Percentiles rank a stretch among this genome's conserved stretches.
These are phyloP conservation scores for Albula goreensis DNA, from an alignment of 2,113 vertebrate species.

Conservation along the genomic window DNA sequence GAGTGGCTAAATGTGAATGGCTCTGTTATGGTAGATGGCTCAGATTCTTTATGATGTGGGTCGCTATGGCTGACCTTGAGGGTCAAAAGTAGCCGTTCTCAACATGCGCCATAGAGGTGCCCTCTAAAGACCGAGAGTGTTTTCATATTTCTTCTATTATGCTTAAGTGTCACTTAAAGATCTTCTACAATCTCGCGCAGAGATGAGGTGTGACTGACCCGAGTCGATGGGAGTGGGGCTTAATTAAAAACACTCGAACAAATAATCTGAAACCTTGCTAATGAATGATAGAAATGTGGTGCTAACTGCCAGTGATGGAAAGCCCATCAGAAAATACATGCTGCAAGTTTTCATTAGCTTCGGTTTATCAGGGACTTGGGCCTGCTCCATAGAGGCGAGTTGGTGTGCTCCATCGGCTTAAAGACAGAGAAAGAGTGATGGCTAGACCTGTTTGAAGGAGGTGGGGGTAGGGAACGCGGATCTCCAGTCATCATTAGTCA, in stretches of 20 bases:
- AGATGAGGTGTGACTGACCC: background rate
- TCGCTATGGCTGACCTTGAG: background rate
- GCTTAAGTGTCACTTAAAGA: background rate
- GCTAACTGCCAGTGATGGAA: background rate
- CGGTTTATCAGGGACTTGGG: background rate
- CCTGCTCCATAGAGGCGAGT: background rate
- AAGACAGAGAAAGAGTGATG: background rate
- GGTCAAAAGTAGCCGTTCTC: background rate
- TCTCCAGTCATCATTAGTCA: background rate
- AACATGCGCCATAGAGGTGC: background rate
- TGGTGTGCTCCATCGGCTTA: background rate
- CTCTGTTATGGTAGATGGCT: background rate
- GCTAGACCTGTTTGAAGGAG: background rate
- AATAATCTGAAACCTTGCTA: background rate
- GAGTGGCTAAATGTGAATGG: background rate
- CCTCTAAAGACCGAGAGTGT: background rate
- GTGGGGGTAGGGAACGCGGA: background rate
- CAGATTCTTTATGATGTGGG: background rate
- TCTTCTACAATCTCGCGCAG: background rate
- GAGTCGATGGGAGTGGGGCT: background rate
- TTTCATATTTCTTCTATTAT: slow-evolving; percentile 8
- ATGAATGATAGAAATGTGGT: background rate
- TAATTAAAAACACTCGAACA: slow-evolving; percentile 16
- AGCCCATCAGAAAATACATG: background rate
- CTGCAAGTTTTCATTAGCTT: background rate